Evolutionary conservation across 2,888 invertebrate genomes (phyloP).

Genomic region (Platycheirus rosarum): DNA sequence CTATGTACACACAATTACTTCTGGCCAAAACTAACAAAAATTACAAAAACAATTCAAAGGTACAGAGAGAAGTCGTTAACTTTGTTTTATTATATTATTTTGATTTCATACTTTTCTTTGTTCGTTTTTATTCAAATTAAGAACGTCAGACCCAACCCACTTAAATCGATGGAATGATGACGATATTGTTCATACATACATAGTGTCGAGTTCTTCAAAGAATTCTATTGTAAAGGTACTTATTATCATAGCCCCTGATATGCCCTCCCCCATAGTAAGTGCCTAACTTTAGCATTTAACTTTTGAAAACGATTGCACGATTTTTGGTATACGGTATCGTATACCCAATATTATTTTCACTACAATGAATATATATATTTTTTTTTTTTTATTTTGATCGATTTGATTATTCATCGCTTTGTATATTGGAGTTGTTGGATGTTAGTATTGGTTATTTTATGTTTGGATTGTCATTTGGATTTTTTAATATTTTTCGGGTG

Average conservation of each 20-base stretch:
- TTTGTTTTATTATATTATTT: constrained; percentile 64
- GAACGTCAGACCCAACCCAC: constrained; percentile 71
- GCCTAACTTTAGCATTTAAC: constrained; percentile 39
- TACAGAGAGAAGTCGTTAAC: constrained; percentile 69
- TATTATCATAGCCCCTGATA: constrained; percentile 13
- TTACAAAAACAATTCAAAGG: constrained; percentile 8
- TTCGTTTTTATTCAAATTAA: constrained; percentile 71
- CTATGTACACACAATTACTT: background rate
- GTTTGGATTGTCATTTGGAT: constrained; percentile 43
- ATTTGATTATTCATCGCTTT: constrained; percentile 50
- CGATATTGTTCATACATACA: constrained; percentile 46
- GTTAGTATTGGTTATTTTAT: too few species aligned
- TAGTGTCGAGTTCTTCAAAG: constrained; percentile 62
- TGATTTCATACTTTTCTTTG: constrained; percentile 68
- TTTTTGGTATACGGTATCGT: constrained; percentile 29
- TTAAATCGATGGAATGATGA: constrained; percentile 66
- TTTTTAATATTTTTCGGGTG: constrained; percentile 24
- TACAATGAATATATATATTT: constrained; percentile 61
- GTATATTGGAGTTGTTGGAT: constrained; percentile 49
- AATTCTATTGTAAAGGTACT: constrained; percentile 31
- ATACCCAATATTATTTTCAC: constrained; percentile 48
- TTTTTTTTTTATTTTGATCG: constrained; percentile 40
- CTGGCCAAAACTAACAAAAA: constrained; percentile 52
- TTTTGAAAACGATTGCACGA: constrained; percentile 64
- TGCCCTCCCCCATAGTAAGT: background rate